phyloP scores from a whole-genome alignment of 1,140 invertebrate genomes.

The Zaprionus capensis region DNA sequence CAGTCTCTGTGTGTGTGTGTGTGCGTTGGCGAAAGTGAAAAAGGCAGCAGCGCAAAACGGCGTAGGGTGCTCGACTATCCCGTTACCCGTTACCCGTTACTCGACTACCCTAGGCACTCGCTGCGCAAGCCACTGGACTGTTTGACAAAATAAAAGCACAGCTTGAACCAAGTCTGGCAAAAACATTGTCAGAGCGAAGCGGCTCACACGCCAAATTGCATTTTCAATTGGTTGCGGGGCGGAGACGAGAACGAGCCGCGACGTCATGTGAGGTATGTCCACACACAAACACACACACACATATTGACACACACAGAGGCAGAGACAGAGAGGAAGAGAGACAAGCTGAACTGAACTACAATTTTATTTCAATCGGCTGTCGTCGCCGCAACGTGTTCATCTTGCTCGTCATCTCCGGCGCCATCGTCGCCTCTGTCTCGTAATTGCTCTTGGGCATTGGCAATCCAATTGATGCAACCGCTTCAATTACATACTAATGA shows the following conservation, averaged over 20 bases:
- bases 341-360: neutral
- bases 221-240: slow-evolving; percentile 49
- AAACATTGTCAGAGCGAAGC: slow-evolving; percentile 26
- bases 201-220: slow-evolving; percentile 62
- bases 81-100: neutral
- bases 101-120: neutral
- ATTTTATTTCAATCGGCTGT: slow-evolving; percentile 61
- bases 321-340: too few relatives aligned
- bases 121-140: neutral
- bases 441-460: slow-evolving; percentile 40
- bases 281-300: too few relatives aligned
- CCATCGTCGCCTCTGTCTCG: neutral
- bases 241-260: neutral
- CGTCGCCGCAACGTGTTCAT: neutral
- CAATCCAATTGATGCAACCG: slow-evolving; percentile 58
- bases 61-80: neutral
- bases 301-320: too few relatives aligned
- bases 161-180: slow-evolving; percentile 9
- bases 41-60: slow-evolving; percentile 1
- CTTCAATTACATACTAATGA: slow-evolving; percentile 67
- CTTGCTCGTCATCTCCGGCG: slow-evolving; percentile 7
- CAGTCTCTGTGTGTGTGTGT: neutral
- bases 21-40: slow-evolving; percentile 1
- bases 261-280: neutral
- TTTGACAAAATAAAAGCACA: slow-evolving; percentile 58